Evolutionary conservation across 2,113 vertebrate genomes (phyloP), one percentile per base, ranked within the genome.

Genomic region (Grammomys dolichurus): DNA sequence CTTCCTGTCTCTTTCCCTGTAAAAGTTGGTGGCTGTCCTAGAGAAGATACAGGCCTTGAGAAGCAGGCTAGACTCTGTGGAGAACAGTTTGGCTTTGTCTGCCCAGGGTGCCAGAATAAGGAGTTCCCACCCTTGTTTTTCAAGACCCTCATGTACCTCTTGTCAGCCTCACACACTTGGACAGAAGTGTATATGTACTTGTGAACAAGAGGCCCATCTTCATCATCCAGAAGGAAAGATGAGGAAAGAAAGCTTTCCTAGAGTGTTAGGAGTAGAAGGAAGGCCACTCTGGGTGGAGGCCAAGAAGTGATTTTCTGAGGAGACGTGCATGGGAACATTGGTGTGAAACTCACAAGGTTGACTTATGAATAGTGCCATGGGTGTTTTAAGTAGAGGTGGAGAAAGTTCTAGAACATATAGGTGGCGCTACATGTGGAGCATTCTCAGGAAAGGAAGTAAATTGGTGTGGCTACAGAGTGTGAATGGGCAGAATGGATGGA

Each of bases 91-190:
- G 28, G 14, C 36, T 20, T 9, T 19, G 40, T 46, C 75, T 72
- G 72, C 63, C 36, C 1, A 3, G 48, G 20, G 3, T 46, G n/a
- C 78, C 51, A 14, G 10, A 13, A 11, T 1, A 20, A 63, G n/a
- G 70, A 13, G 5, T 31, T 54, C 7, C 19, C 36, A 4, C 20
- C 48, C 69, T 19, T 8, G 20, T 13, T 43, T 5, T 31, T 0
- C n/a, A n/a, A 2, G 2, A 12, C 31, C 9, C 5, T 31, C 3
- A 1, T 22, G 0, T 8, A 12, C 22, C 2, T 20, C 81, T n/a
- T 11, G 33, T 1, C 11, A n/a, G 51, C 4, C 0, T 0, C 0
- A 17, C 46, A 67, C 36, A 17, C 14, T 33, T 31, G 48, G 26
- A 13, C 22, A 63, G 26, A 5, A 33, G 67, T 12, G 19, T 10